phyloP scores from a whole-genome alignment of 1,140 invertebrate genomes.

The Diabrotica virgifera region DNA sequence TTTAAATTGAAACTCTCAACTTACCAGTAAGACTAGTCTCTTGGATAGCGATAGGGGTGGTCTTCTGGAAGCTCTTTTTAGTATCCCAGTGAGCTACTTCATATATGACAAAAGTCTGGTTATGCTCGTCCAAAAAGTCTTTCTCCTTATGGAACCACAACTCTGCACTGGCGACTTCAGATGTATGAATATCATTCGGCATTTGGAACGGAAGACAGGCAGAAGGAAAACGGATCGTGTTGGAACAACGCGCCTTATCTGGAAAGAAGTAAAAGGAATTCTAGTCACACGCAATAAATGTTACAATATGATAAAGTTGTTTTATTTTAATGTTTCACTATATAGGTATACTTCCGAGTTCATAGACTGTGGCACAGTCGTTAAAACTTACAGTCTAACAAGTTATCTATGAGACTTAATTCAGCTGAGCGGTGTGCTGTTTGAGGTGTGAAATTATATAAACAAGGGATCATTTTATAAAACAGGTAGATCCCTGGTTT shows the following conservation, averaged over 20 bases:
- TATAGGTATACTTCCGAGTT: no score
- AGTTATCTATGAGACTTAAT: no score
- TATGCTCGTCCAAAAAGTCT: constrained; percentile 55
- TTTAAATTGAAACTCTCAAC: not conserved
- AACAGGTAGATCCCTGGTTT: no score
- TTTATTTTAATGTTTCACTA: no score
- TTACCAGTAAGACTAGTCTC: constrained; percentile 65
- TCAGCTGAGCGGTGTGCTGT: no score
- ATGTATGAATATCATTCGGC: constrained; percentile 64
- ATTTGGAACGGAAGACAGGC: constrained; percentile 69
- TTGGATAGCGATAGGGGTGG: constrained; percentile 69
- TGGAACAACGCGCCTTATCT: constrained; percentile 44
- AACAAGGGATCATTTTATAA: no score
- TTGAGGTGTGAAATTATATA: no score
- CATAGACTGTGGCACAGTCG: no score
- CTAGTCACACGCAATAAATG: no score
- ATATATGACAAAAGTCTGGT: constrained; percentile 75
- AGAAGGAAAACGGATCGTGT: constrained; percentile 56
- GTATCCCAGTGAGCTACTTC: constrained; percentile 75
- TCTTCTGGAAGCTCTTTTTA: constrained; percentile 67
- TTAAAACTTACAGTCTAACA: no score
- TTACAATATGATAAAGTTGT: no score
- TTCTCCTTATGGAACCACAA: constrained; percentile 75
- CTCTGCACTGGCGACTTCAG: constrained; percentile 69
- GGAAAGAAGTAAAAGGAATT: constrained; percentile 22